Percentiles rank a stretch among this genome's conserved stretches.
Conservation (phyloP, 2,113 vertebrate genomes). For the Nipponia nippon region DNA sequence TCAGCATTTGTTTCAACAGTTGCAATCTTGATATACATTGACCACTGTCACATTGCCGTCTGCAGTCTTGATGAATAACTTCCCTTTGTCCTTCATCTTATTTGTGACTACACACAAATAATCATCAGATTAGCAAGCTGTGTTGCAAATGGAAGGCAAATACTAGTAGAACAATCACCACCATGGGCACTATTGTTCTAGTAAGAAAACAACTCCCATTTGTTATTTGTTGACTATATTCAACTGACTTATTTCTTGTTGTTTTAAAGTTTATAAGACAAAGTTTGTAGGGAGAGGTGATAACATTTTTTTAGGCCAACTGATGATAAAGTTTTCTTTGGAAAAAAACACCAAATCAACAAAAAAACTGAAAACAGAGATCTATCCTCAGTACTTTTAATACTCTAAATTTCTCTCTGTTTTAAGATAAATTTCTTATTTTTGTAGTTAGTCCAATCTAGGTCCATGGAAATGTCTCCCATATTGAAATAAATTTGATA, state of each 20-base stretch:
- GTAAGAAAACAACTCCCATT: slow-evolving; percentile 36
- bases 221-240: slow-evolving; percentile 29
- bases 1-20: slow-evolving; percentile 54
- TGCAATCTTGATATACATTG: slow-evolving; percentile 4
- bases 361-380: not conserved
- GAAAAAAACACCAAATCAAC: not conserved
- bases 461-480: not conserved
- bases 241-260: not conserved
- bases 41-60: not conserved
- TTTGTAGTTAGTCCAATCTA: not conserved
- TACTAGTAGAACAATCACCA: not conserved
- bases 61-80: slow-evolving; percentile 35
- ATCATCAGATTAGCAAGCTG: slow-evolving; percentile 30
- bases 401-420: not conserved
- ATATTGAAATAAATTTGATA: not conserved
- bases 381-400: not conserved
- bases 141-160: slow-evolving; percentile 60
- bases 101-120: slow-evolving; percentile 51
- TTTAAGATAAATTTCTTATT: not conserved
- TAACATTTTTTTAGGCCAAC: not conserved
- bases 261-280: not conserved
- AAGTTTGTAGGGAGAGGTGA: not conserved
- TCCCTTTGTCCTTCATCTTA: slow-evolving; percentile 50
- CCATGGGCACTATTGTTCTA: not conserved
- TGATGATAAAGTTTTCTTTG: not conserved